Conservation (phyloP, 2,797 vertebrate species). For the Myotis myotis region DNA sequence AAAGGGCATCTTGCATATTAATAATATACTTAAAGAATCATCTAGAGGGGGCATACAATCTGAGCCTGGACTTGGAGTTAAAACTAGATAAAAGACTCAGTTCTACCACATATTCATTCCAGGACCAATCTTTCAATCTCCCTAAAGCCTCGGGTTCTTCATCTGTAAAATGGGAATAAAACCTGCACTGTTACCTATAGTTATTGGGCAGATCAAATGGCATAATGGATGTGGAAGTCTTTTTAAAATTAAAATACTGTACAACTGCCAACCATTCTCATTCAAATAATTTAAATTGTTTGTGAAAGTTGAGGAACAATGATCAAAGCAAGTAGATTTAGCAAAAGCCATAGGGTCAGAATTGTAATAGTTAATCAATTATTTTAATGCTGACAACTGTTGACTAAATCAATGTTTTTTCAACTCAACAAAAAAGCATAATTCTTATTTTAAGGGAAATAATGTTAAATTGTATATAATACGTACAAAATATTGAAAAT, state of each 20-base stretch:
- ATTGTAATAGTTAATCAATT: not conserved
- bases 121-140: not conserved
- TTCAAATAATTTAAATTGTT: not conserved
- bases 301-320: not conserved
- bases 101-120: not conserved
- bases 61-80: not conserved
- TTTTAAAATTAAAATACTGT: conserved; percentile 20
- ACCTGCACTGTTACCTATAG: not conserved
- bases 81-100: not conserved
- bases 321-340: not conserved
- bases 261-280: not conserved
- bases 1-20: not conserved
- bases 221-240: not conserved
- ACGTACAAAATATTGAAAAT: not conserved
- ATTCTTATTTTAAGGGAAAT: not conserved
- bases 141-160: not conserved
- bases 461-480: conserved; percentile 11
- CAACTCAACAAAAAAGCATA: not conserved
- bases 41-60: not conserved
- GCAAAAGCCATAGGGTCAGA: not conserved
- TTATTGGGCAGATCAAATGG: not conserved
- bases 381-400: not conserved
- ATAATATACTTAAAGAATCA: not conserved
- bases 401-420: conserved; percentile 20
- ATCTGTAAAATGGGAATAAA: conserved; percentile 57